Evolutionary conservation across 1,140 invertebrate species (phyloP), one percentile per base, ranked within the genome.

Genomic region (Belonocnema kinseyi): DNA sequence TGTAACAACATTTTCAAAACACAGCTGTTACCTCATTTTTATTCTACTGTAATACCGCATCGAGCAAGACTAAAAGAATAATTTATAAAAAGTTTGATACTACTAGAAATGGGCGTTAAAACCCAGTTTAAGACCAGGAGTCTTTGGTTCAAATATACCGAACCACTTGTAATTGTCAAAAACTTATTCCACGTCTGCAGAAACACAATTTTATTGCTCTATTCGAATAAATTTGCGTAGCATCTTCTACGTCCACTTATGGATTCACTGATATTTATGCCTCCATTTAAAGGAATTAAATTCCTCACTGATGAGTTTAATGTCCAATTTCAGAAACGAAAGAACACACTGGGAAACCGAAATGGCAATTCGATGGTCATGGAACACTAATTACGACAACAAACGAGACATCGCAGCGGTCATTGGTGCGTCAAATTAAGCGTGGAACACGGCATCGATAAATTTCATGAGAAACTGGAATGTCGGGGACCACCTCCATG

Each of bases 381-480:
- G 16, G 26, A 33, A 16, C 21, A 33, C 61, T 66, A 66, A 66
- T 66, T 66, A 66, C 61, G 26, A 66, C 26, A 66, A 66, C 61
- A 66, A 66, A 66, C 21, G 58, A 61, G 58, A 66, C 5, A 40
- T 13, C 26, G 26, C 13, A 10, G 4, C 26, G 21, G 26, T 66
- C 61, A 16, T 66, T 66, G 4, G 61, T 40, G 51, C 40, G 54
- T 66, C 71, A 54, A 70, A 82, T 46, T 66, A 58, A 73, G 74
- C 50, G 73, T 76, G 75, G 83, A 82, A 78, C 86, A 88, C 83
- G 87, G 83, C 86, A 87, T 82, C 85, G 87, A 89, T 88, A 88
- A 89, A 88, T 89, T 89, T 88, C 83, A 85, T 82, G 71, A 82
- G 85, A 86, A 89, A 89, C 85, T 86, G 88, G 87, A 89, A 89